Evolutionary conservation across 2,888 invertebrate species (phyloP), one percentile per base, ranked within the genome.

Genomic region (Phengaris arion): DNA sequence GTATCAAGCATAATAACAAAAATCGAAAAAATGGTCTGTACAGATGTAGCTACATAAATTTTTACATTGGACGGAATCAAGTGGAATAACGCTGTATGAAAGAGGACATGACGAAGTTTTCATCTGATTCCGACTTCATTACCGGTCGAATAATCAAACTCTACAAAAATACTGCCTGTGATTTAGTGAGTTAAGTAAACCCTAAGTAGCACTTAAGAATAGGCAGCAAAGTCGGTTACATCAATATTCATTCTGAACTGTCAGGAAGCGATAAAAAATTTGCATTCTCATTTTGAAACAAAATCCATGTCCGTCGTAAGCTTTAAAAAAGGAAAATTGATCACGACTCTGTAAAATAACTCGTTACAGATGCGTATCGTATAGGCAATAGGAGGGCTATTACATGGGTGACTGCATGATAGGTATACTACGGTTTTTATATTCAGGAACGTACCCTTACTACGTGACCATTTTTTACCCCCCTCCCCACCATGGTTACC

Each of bases 51-150:
- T 54, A 72, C 72, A 72, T 51, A 70, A 10, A 35, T 54, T 72
- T 72, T 52, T 35, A 72, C 51, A 54, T 72, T 72, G 72, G 72
- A 72, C 72, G 72, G 72, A 72, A 72, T 72, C 72, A 72, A 72
- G 72, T 52, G 52, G 52, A 54, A 72, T 64, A 72, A 54, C 52
- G 51, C 52, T 72, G 54, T 72, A 54, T 52, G 52, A 72, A 35
- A 35, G 10, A 54, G 15, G 54, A 72, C 72, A 52, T 7, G 51
- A 52, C 45, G 35, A 54, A 72, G 22, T 54, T 72, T 9, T 35
- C 35, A 54, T 72, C 52, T 72, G 72, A 72, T 72, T 72, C 72
- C 72, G 72, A 72, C 52, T 10, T 54, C 7, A 54, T 48, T 48
- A 48, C 3, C 4, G 8, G 48, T 48, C 48, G 48, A 48, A 1